These are phyloP conservation scores for Magallana gigas DNA, from an alignment of 1,140 invertebrate species.

Conservation along the genomic window DNA sequence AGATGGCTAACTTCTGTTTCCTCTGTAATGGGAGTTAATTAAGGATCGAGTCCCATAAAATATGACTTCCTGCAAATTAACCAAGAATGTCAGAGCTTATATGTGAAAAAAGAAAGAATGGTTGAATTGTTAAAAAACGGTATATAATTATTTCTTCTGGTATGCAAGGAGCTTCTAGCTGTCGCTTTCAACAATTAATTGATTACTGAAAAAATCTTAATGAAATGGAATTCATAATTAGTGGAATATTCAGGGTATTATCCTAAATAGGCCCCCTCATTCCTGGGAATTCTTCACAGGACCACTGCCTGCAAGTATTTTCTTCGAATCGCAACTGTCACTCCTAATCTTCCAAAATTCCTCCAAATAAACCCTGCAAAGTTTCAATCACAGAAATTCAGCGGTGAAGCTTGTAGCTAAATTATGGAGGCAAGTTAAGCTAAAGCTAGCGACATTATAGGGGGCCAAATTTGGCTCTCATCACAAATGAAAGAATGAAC, in stretches of 20 bases:
- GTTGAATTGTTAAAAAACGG: neutral
- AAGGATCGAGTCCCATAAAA: conserved; percentile 23
- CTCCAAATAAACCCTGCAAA: conserved; percentile 23
- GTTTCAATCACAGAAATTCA: conserved; percentile 31
- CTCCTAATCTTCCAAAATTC: neutral
- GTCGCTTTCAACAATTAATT: neutral
- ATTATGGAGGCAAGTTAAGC: neutral
- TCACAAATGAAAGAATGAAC: neutral
- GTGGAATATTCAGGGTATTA: too few species aligned
- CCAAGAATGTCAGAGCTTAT: neutral
- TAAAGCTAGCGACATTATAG: neutral
- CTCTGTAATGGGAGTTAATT: neutral
- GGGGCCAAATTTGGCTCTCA: neutral
- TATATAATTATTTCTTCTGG: neutral
- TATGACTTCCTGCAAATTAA: conserved; percentile 24
- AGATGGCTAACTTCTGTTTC: conserved; percentile 17
- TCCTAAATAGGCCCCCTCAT: neutral
- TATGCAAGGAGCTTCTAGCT: neutral
- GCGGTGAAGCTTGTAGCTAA: neutral
- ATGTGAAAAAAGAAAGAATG: neutral
- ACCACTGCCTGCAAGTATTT: conserved; percentile 2
- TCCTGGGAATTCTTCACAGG: neutral
- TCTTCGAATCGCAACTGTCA: conserved; percentile 12
- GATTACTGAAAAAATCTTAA: conserved; percentile 11
- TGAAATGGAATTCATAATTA: neutral